Conservation (phyloP, 2,797 vertebrate species). For the Acanthurus tractus region DNA sequence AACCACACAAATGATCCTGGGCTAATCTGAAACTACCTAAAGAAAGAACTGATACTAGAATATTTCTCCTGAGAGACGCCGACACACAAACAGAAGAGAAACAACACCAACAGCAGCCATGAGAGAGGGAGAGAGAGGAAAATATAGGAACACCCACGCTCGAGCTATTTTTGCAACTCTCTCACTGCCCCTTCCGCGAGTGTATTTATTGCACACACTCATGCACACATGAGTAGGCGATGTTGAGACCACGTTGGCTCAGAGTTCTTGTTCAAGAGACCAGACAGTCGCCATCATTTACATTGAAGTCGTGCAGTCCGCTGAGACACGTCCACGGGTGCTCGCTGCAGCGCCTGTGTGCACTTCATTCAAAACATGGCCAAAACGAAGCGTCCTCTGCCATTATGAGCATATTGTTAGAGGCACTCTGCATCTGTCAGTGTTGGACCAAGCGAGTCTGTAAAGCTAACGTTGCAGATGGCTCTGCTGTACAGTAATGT, state of each 20-base stretch:
- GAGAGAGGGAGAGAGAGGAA: slow-evolving; percentile 36
- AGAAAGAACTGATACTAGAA: slow-evolving; percentile 31
- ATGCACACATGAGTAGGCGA: slow-evolving; percentile 58
- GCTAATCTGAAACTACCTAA: slow-evolving; percentile 32
- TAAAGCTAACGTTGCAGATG: slow-evolving; percentile 79
- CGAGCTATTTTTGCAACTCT: slow-evolving; percentile 65
- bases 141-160: slow-evolving; percentile 71
- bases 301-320: slow-evolving; percentile 58
- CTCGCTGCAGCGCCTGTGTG: slow-evolving; percentile 33
- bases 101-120: slow-evolving; percentile 40
- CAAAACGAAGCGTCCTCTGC: slow-evolving; percentile 59
- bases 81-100: slow-evolving; percentile 31
- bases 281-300: slow-evolving; percentile 74
- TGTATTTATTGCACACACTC: slow-evolving; percentile 57
- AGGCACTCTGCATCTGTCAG: slow-evolving; percentile 67
- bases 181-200: slow-evolving; percentile 54
- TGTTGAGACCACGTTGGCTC: slow-evolving; percentile 47
- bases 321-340: slow-evolving; percentile 47
- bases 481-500: slow-evolving; percentile 69
- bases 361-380: slow-evolving; percentile 51
- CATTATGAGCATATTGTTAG: slow-evolving; percentile 73
- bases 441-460: slow-evolving; percentile 57
- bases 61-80: slow-evolving; percentile 35
- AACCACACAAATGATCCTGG: slow-evolving; percentile 14
- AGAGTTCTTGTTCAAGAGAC: slow-evolving; percentile 55